These are phyloP conservation scores for Caenorhabditis sp. DNA, from an alignment of 2,888 invertebrate species.

Conservation along the genomic window DNA sequence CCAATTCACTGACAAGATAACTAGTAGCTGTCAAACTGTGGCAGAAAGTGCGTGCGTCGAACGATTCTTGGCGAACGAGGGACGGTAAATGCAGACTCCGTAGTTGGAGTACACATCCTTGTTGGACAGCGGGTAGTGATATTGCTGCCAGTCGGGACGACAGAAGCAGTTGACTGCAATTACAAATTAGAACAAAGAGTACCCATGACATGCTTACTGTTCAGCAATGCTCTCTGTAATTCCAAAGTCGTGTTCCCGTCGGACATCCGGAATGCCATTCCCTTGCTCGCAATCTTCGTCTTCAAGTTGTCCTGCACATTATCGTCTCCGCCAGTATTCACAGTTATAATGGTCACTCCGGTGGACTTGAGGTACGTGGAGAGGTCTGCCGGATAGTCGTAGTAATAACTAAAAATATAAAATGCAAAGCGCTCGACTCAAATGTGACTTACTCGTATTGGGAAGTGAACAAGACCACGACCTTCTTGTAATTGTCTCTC, in stretches of 20 bases:
- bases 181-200: neutral
- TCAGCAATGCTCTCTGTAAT: conserved; percentile 12
- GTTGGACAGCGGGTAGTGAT: conserved; percentile 18
- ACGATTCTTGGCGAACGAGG: conserved; percentile 4
- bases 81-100: conserved; percentile 31
- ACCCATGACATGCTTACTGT: conserved; percentile 28
- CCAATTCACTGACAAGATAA: conserved; percentile 32
- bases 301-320: neutral
- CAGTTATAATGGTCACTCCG: conserved; percentile 31
- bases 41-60: conserved; percentile 26
- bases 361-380: conserved; percentile 1
- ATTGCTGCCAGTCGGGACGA: conserved; percentile 35
- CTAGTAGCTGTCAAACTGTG: conserved; percentile 9
- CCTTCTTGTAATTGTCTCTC: conserved; percentile 26
- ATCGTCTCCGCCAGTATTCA: conserved; percentile 38
- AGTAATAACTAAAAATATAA: conserved; percentile 10
- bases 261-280: conserved; percentile 31
- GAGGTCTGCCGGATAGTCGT: conserved; percentile 18
- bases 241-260: conserved; percentile 29
- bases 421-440: neutral
- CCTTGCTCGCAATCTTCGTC: conserved; percentile 19
- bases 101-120: conserved; percentile 16
- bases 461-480: conserved; percentile 31
- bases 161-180: conserved; percentile 44
- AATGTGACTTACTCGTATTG: conserved; percentile 25